Conservation (phyloP, 2,888 invertebrate genomes). For the Spilarctia lutea region DNA sequence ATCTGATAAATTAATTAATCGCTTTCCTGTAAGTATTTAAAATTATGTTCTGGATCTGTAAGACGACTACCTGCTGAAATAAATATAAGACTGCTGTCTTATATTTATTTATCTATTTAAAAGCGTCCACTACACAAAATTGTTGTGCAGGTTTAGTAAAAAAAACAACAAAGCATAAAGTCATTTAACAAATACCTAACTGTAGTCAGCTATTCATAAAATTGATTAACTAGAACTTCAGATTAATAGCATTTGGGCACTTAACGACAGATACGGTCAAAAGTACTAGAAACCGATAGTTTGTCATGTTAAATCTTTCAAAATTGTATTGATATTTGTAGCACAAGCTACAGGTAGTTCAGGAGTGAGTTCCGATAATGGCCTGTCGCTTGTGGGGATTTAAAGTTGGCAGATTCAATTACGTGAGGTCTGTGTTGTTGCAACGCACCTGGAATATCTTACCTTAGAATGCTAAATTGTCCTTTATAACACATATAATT, state of each 20-base stretch:
- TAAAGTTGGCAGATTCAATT: constrained; percentile 76
- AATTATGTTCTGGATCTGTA: neutral
- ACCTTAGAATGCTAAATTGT: neutral
- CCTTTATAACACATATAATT: neutral
- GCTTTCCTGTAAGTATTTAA: neutral
- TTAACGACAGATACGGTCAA: neutral
- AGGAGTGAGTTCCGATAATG: constrained; percentile 49
- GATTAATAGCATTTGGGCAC: neutral
- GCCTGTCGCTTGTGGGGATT: constrained; percentile 57
- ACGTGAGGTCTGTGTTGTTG: constrained; percentile 45
- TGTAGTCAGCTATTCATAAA: neutral
- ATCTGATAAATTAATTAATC: neutral
- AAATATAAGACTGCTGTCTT: neutral
- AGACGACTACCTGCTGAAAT: neutral
- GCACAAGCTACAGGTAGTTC: constrained; percentile 30
- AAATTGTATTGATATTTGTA: constrained; percentile 1
- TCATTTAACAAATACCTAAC: neutral
- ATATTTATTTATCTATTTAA: neutral
- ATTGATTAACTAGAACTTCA: neutral
- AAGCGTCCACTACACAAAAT: neutral
- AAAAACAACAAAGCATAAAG: neutral
- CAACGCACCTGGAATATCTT: constrained; percentile 27
- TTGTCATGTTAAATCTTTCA: neutral
- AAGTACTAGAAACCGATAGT: neutral
- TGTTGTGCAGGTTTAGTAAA: neutral